Conservation (phyloP, 2,113 vertebrate species). For the Channa argus region DNA sequence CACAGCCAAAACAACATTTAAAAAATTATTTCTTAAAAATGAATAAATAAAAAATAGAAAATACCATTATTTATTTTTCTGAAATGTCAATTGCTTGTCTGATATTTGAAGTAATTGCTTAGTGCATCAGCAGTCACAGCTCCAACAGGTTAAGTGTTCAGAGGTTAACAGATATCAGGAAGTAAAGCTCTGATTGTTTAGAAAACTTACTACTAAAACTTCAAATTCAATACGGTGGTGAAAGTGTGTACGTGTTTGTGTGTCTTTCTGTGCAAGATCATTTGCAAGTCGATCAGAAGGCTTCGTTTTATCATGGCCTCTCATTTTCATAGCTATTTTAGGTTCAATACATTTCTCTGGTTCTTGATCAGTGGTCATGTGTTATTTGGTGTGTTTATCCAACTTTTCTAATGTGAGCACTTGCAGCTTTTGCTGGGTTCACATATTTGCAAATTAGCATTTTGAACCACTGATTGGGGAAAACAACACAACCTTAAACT, state of each 20-base stretch:
- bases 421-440: not conserved
- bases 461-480: too few species aligned
- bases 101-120: slow-evolving; percentile 66
- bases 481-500: too few species aligned
- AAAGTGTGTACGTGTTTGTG: too few species aligned
- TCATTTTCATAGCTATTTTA: too few species aligned
- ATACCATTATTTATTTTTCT: slow-evolving; percentile 23
- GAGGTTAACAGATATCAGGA: slow-evolving; percentile 75
- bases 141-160: slow-evolving; percentile 51
- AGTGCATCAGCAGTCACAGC: not conserved
- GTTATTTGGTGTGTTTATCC: not conserved
- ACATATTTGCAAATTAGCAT: too few species aligned
- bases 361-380: too few species aligned
- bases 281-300: slow-evolving; percentile 22
- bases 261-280: slow-evolving; percentile 5
- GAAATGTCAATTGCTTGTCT: slow-evolving; percentile 63
- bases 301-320: not conserved
- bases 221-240: slow-evolving; percentile 51
- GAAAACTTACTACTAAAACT: slow-evolving; percentile 35
- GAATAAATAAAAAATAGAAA: too few species aligned
- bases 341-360: too few species aligned
- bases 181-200: slow-evolving; percentile 65
- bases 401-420: not conserved
- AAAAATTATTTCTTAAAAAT: too few species aligned
- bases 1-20: too few species aligned